Conservation (phyloP, 2,797 vertebrate species). For the Xenops minutus region DNA sequence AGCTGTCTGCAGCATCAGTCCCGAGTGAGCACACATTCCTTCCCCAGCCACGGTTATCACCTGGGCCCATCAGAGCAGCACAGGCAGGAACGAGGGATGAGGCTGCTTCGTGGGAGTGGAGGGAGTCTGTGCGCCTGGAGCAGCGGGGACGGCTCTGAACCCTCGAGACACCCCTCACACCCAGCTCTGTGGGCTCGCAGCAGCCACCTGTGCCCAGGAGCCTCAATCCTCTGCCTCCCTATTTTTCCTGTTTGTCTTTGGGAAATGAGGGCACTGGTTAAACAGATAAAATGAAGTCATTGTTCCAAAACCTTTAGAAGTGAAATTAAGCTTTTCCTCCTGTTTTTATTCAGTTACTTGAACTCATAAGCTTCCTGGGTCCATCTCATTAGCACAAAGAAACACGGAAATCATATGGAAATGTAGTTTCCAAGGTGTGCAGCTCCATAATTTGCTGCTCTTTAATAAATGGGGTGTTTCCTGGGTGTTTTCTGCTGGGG, state of each 20-base stretch:
- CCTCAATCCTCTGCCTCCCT: background rate
- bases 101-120: background rate
- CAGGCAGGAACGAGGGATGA: background rate
- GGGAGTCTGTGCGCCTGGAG: background rate
- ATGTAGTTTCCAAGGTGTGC: conserved; percentile 24
- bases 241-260: background rate
- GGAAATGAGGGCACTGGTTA: background rate
- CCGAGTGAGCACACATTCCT: background rate
- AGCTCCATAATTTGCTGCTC: conserved; percentile 38
- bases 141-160: background rate
- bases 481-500: conserved; percentile 28
- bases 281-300: background rate
- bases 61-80: background rate
- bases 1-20: background rate
- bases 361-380: conserved; percentile 4
- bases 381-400: background rate
- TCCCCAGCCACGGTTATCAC: background rate
- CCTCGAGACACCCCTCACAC: background rate
- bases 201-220: background rate
- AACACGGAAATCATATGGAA: conserved; percentile 36
- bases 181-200: background rate
- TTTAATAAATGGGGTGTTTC: conserved; percentile 32
- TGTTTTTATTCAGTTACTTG: background rate
- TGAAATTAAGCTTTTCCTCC: background rate
- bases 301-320: background rate